A percentile compares a stretch with the other conserved stretches of the same genome.
Conservation (phyloP, 2,888 invertebrate genomes). For the Tipula vernalis region DNA sequence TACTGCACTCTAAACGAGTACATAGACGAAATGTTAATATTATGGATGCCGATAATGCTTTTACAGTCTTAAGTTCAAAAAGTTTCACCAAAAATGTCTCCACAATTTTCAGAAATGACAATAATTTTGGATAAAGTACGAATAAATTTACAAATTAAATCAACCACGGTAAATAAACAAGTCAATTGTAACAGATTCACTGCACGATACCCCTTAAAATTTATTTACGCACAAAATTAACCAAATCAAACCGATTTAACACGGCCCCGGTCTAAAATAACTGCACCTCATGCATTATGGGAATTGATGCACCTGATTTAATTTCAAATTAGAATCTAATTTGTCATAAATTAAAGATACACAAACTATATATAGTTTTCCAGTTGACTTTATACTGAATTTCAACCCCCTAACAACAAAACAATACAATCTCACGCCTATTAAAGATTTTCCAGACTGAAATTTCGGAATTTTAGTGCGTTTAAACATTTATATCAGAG, state of each 20-base stretch:
- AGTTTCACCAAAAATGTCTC: too few species aligned
- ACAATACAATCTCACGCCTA: background rate
- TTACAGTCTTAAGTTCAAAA: too few species aligned
- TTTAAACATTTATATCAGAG: background rate
- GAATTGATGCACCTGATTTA: background rate
- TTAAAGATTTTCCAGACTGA: background rate
- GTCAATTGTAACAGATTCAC: too few species aligned
- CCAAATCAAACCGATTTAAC: background rate
- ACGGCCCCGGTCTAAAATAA: background rate
- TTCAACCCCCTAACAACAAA: background rate
- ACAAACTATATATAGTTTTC: background rate
- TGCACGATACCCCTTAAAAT: background rate
- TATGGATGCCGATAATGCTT: too few species aligned
- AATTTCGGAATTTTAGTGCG: background rate
- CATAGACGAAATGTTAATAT: too few species aligned
- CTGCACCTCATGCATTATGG: background rate
- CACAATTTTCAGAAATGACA: too few species aligned
- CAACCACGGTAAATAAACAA: too few species aligned
- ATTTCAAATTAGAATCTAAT: background rate
- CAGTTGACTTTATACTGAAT: background rate
- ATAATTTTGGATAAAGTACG: too few species aligned
- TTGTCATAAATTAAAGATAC: background rate
- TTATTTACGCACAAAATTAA: background rate
- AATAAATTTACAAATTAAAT: too few species aligned
- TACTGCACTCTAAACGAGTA: too few species aligned